Conservation (phyloP, 2,113 vertebrate genomes). For the Callopanchax toddi region DNA sequence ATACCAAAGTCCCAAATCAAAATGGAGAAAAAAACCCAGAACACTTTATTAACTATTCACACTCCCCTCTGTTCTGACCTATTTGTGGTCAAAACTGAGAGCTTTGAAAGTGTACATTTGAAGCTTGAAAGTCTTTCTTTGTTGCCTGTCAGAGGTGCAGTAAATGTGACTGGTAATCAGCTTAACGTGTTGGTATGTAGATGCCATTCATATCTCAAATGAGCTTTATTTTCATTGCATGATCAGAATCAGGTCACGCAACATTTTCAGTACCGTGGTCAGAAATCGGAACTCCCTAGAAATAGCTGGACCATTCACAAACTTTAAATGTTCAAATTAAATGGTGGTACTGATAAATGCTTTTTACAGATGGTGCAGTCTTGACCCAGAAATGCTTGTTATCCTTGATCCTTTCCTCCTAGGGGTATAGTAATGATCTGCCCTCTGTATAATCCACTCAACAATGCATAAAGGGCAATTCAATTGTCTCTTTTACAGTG, state of each 20-base stretch:
- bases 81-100: no score
- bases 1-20: not conserved
- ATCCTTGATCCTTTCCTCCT: slow-evolving; percentile 1
- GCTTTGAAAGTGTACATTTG: no score
- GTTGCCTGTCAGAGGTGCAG: slow-evolving; percentile 30
- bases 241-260: slow-evolving; percentile 27
- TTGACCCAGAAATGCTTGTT: slow-evolving; percentile 12
- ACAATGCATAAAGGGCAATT: slow-evolving; percentile 9
- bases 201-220: slow-evolving; percentile 59
- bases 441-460: slow-evolving; percentile 10
- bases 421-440: slow-evolving; percentile 4
- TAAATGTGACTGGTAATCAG: slow-evolving; percentile 67
- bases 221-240: slow-evolving; percentile 53
- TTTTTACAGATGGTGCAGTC: not conserved
- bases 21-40: slow-evolving; percentile 9
- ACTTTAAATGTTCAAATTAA: no score
- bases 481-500: slow-evolving; percentile 2
- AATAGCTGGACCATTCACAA: no score
- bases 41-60: slow-evolving; percentile 21
- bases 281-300: no score
- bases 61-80: slow-evolving; percentile 27
- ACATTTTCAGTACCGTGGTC: no score
- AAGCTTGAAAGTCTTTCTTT: no score
- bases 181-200: slow-evolving; percentile 62
- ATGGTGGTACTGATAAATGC: no score